These are phyloP conservation scores for Orius laevigatus DNA, from an alignment of 1,140 invertebrate genomes.

Conservation along the genomic window DNA sequence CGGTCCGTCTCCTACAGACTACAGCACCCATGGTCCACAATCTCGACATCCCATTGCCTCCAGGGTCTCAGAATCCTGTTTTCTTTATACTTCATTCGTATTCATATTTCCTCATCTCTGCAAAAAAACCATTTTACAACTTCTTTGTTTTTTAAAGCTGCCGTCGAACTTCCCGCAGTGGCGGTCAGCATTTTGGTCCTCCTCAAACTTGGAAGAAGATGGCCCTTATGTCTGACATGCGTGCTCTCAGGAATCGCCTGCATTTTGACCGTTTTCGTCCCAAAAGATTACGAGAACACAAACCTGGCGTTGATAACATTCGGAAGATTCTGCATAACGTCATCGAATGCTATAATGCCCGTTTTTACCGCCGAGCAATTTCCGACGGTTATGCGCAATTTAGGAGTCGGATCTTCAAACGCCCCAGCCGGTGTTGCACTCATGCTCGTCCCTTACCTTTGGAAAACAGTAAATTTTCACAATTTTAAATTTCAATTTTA, in stretches of 20 bases:
- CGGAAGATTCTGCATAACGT: constrained; percentile 49
- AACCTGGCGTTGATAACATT: constrained; percentile 41
- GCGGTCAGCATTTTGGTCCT: constrained; percentile 51
- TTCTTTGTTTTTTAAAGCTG: constrained; percentile 25
- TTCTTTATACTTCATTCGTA: too few species aligned
- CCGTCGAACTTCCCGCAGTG: constrained; percentile 54
- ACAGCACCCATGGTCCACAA: too few species aligned
- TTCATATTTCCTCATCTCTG: too few species aligned
- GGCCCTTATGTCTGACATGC: constrained; percentile 45
- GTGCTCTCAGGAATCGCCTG: constrained; percentile 45
- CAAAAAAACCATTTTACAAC: too few species aligned
- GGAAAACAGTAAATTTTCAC: constrained; percentile 40
- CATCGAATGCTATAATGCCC: constrained; percentile 51
- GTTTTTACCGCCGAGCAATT: constrained; percentile 57
- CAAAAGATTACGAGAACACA: background rate
- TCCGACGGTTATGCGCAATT: constrained; percentile 51
- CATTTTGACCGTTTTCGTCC: constrained; percentile 33
- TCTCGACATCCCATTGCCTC: too few species aligned
- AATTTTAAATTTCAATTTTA: background rate
- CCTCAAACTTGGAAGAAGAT: constrained; percentile 46
- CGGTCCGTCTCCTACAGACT: too few species aligned
- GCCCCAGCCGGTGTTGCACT: constrained; percentile 47
- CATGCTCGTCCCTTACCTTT: constrained; percentile 54
- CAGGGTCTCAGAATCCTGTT: too few species aligned
- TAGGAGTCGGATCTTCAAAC: constrained; percentile 54